Evolutionary conservation across 2,888 invertebrate genomes (phyloP), one percentile per base, ranked within the genome.

Genomic region (Axea sp.): DNA sequence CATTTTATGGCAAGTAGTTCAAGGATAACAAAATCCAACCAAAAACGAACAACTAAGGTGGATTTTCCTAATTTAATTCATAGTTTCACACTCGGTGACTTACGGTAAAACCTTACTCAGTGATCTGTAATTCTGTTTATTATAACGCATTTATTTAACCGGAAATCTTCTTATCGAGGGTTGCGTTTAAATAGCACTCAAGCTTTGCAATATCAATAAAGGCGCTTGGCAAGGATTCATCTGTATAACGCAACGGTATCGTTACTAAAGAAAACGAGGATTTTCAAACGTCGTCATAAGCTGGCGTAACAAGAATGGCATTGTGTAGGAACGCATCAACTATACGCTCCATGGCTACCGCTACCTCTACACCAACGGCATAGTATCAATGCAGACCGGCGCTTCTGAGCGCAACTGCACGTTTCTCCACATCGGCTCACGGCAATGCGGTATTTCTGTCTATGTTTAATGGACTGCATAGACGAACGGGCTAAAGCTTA

Each of bases 401-500:
- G 53, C 28, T 53, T 39, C 30, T 22, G 33, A 39, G 64, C 65
- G 65, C 65, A 60, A 57, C 65, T 71, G 33, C 71, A 78, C 78
- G 78, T 76, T 78, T 78, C 78, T 80, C 78, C 79, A 76, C 79
- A 80, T 79, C 79, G 80, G 83, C 82, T 82, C 80, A 81, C 83
- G 81, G 82, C 83, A 84, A 82, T 84, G 84, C 84, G 82, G 83
- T 82, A 82, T 78, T 84, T 78, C 81, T 83, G 83, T 84, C 84
- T 83, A 83, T 83, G 82, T 83, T 83, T 83, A 81, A 83, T 82
- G 81, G 82, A 83, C 83, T 81, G 84, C 83, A 84, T 82, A 80
- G 82, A 78, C 76, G 77, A 77, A 77, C 76, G 75, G 43, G 43
- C 49, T 37, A 53, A 59, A 49, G 41, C 51, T 51, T 22, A 51